Evolutionary conservation across 1,140 invertebrate species (phyloP).

Genomic region (Ericerus pela): DNA sequence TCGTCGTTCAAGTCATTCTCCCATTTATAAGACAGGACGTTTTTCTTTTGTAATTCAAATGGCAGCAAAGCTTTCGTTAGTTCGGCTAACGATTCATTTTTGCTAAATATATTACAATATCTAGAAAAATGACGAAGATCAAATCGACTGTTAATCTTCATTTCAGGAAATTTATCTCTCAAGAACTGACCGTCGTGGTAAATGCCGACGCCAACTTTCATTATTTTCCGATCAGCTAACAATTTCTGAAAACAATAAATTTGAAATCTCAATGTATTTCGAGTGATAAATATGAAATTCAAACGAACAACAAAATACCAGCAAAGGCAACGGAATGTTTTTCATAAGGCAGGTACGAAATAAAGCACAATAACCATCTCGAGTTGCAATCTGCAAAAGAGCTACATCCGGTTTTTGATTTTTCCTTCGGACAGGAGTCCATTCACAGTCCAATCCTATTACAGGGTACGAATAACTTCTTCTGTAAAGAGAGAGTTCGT

Average conservation of each 20-base stretch:
- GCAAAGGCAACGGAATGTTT: background rate
- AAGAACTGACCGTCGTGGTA: background rate
- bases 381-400: background rate
- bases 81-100: background rate
- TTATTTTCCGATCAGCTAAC: background rate
- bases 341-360: background rate
- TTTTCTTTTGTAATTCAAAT: background rate
- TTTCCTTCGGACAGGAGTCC: background rate
- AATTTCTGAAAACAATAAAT: background rate
- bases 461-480: background rate
- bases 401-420: slow-evolving; percentile 1
- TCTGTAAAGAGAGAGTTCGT: background rate
- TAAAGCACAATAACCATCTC: background rate
- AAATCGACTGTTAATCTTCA: background rate
- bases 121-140: background rate
- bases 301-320: background rate
- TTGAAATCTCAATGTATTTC: background rate
- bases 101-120: background rate
- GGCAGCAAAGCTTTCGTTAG: background rate
- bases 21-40: background rate
- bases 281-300: background rate
- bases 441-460: slow-evolving; percentile 1
- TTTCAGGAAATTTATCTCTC: background rate
- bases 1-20: background rate
- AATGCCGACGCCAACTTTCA: slow-evolving; percentile 1